These are phyloP conservation scores for Pao palembangensis DNA, from an alignment of 2,113 vertebrate genomes.

Conservation along the genomic window DNA sequence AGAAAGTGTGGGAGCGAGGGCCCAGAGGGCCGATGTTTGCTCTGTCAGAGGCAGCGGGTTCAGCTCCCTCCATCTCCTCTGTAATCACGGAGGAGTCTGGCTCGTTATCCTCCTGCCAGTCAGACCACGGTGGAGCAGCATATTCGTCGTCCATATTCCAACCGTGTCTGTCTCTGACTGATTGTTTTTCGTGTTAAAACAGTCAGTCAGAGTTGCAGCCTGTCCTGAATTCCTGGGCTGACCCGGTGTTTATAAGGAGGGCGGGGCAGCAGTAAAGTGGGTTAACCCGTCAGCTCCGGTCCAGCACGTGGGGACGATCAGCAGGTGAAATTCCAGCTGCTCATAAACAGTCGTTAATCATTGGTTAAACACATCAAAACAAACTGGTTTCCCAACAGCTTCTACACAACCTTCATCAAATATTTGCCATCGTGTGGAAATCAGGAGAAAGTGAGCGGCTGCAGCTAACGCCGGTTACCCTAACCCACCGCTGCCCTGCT, in stretches of 20 bases:
- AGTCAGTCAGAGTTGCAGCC: not conserved
- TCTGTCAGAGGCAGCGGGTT: not conserved
- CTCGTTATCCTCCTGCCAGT: constrained; percentile 21
- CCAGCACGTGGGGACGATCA: constrained; percentile 3
- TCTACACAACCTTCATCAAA: not conserved
- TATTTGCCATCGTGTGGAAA: not conserved
- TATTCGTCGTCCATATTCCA: too few relatives aligned
- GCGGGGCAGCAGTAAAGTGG: not conserved
- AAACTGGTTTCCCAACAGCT: constrained; percentile 2
- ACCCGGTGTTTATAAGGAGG: constrained; percentile 5
- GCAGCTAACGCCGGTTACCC: too few relatives aligned
- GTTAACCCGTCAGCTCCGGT: not conserved
- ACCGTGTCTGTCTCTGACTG: too few relatives aligned
- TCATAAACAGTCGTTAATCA: constrained; percentile 42
- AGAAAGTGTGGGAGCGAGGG: too few relatives aligned
- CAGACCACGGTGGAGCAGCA: not conserved
- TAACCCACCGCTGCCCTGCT: constrained; percentile 1
- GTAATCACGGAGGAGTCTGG: constrained; percentile 14
- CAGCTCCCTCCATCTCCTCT: not conserved
- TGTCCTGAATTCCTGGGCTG: not conserved
- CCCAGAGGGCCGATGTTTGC: too few relatives aligned
- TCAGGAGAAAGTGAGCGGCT: not conserved
- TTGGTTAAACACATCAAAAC: constrained; percentile 25
- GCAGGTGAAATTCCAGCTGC: constrained; percentile 38
- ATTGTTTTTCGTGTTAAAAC: too few relatives aligned